Conservation (phyloP, 2,113 vertebrate genomes). For the Pipra filicauda region DNA sequence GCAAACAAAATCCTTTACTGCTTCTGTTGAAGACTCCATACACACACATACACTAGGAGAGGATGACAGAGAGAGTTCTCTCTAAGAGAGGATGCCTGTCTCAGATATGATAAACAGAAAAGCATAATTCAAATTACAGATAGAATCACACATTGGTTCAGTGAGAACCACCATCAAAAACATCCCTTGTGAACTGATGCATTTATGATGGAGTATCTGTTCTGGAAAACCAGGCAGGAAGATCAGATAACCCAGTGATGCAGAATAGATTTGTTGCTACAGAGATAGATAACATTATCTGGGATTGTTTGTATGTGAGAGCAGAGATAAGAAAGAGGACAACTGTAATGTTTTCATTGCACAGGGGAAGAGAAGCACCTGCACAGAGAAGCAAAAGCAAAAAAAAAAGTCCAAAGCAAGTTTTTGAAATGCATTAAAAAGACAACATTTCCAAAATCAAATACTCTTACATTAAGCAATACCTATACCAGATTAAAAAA, state of each 20-base stretch:
- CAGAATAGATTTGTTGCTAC: neutral
- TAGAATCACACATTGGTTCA: neutral
- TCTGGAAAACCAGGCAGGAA: neutral
- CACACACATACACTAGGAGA: neutral
- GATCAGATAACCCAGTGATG: constrained; percentile 1
- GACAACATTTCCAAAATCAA: neutral
- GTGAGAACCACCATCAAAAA: neutral
- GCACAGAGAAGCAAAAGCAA: neutral
- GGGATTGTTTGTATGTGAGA: neutral
- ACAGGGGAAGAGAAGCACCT: neutral
- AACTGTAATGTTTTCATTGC: neutral
- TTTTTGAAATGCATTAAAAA: neutral
- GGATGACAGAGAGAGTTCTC: neutral
- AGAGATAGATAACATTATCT: neutral
- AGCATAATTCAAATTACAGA: neutral
- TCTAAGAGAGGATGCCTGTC: neutral
- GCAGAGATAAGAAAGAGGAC: neutral
- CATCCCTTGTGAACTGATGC: neutral
- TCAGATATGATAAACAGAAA: neutral
- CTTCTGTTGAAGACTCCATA: neutral
- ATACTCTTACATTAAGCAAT: neutral
- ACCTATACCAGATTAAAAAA: neutral
- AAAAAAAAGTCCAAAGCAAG: neutral
- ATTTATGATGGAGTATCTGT: neutral
- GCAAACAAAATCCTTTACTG: neutral